phyloP scores from a whole-genome alignment of 2,888 invertebrate genomes.

The Itoplectis maculator region DNA sequence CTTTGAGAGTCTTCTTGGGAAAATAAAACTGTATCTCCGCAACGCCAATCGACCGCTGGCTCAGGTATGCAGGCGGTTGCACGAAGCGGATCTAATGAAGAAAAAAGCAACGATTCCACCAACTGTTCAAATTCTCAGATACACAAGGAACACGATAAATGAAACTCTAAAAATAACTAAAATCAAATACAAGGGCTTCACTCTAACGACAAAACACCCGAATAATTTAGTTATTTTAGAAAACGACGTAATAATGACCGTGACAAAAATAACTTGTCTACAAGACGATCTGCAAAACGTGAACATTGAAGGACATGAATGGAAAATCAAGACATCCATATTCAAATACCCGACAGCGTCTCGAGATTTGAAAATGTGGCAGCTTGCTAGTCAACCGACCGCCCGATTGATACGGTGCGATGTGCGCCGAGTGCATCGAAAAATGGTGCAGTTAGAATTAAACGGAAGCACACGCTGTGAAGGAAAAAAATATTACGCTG shows the following conservation, averaged over 20 bases:
- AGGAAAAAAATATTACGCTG: constrained; percentile 12
- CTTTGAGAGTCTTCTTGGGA: constrained; percentile 53
- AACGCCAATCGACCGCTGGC: constrained; percentile 49
- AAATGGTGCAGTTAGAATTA: constrained; percentile 23
- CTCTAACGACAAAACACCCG: constrained; percentile 9
- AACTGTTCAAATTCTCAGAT: constrained; percentile 7
- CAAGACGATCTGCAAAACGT: constrained; percentile 14
- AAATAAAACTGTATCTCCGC: constrained; percentile 54
- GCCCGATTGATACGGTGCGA: neutral
- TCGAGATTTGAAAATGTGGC: constrained; percentile 16
- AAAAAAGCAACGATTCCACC: constrained; percentile 17
- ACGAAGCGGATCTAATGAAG: neutral
- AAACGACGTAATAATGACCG: constrained; percentile 4
- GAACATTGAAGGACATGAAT: constrained; percentile 20
- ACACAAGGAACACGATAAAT: neutral
- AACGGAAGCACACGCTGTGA: neutral
- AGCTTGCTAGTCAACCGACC: constrained; percentile 3
- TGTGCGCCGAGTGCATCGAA: constrained; percentile 7
- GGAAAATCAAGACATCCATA: constrained; percentile 21
- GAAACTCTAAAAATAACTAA: neutral
- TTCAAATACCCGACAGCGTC: constrained; percentile 22
- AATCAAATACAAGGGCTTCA: constrained; percentile 24
- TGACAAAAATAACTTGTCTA: constrained; percentile 1
- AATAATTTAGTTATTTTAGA: constrained; percentile 27
- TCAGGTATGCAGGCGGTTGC: constrained; percentile 58